Evolutionary conservation across 2,113 vertebrate genomes (phyloP), one percentile per base, ranked within the genome.

Genomic region (Gymnobelideus leadbeateri): DNA sequence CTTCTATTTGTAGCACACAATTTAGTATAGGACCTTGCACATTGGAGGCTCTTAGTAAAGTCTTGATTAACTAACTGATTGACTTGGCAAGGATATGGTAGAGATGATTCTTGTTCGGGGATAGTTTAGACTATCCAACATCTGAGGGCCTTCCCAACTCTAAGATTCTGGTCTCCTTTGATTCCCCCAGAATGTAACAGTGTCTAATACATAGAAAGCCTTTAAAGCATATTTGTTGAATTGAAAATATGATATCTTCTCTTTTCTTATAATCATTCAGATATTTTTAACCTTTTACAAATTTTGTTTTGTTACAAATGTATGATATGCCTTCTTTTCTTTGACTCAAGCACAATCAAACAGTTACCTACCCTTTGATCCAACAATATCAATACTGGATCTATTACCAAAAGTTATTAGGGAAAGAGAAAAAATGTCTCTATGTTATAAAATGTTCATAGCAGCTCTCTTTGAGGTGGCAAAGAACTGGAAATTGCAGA

Each of bases 341-440:
- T 3, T 31, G 28, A 8, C 89, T 93, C 90, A 90, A 54, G 95
- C 50, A 49, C 47, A 93, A 93, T 43, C 25, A 77, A 91, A 96
- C 57, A 37, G 89, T 43, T 1, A 3, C 37, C 4, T 37, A 68
- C 57, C 12, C 31, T 37, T 68, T 68, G 4, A 68, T 1, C 31
- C 11, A 68, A 31, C 31, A 68, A 68, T 37, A 68, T 0, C 57
- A 68, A 31, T 68, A 1, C 28, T 68, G 31, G 28, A 12, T 68
- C 28, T 68, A 14, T 68, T 37, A 37, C 31, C 11, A 68, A 68
- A 3, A 21, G 16, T 37, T 3, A 68, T 37, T 68, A 37, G 12
- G 31, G 57, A 37, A 68, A 68, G 37, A 68, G 57, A 3, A 14
- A 68, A 68, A 68, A 8, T 12, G 37, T 11, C 11, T 68, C 14